These are phyloP conservation scores for Kryphioiulus occultus DNA, from an alignment of 2,888 invertebrate genomes.

Conservation along the genomic window DNA sequence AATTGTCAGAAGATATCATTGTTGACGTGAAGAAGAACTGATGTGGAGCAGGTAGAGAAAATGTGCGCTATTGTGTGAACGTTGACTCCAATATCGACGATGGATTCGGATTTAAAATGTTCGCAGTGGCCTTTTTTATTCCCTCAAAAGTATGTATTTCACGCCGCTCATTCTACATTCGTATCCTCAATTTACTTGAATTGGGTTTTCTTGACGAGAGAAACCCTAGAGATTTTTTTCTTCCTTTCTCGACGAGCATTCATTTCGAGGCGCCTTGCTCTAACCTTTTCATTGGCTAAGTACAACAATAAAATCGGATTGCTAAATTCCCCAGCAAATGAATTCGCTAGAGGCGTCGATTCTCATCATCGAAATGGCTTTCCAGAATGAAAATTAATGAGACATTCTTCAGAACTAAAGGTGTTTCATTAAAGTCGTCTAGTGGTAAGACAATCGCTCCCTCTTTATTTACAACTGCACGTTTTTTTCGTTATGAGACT, in stretches of 20 bases:
- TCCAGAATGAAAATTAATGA: conserved; percentile 23
- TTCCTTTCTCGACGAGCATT: not conserved
- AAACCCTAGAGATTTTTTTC: not conserved
- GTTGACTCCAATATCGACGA: not conserved
- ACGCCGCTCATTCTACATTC: not conserved
- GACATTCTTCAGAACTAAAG: conserved; percentile 1
- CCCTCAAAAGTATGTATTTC: not conserved
- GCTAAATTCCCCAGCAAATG: not conserved
- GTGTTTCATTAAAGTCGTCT: conserved; percentile 23
- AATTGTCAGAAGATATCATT: conserved; percentile 7
- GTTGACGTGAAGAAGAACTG: conserved; percentile 23
- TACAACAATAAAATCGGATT: conserved; percentile 6
- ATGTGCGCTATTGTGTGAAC: conserved; percentile 12
- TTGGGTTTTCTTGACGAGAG: not conserved
- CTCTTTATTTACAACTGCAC: conserved; percentile 8
- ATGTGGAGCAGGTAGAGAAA: conserved; percentile 10
- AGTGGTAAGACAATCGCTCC: conserved; percentile 15
- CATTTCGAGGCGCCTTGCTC: not conserved
- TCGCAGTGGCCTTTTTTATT: not conserved
- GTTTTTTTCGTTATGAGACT: not conserved
- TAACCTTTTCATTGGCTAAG: not conserved
- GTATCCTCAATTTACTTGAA: conserved; percentile 10
- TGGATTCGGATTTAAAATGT: not conserved
- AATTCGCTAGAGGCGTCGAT: conserved; percentile 7
- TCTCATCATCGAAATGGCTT: conserved; percentile 23